Conservation (phyloP, 2,797 vertebrate species). For the Tachyglossus aculeatus region DNA sequence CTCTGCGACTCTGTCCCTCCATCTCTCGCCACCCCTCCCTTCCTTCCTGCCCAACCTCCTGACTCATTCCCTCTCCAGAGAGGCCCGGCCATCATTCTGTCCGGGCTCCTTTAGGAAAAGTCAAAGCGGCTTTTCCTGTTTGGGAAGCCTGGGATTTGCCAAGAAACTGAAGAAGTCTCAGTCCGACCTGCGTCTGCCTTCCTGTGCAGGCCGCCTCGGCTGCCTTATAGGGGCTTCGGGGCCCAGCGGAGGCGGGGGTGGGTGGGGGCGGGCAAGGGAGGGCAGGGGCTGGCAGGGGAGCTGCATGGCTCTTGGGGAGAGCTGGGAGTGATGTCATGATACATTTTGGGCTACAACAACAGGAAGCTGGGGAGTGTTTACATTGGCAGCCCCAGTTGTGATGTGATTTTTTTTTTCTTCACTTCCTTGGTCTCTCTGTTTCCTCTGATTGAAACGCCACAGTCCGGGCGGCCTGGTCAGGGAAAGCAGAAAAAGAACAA, state of each 20-base stretch:
- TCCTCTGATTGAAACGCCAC: slow-evolving; percentile 79
- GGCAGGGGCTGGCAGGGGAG: neutral
- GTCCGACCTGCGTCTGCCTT: slow-evolving; percentile 37
- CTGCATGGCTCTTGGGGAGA: slow-evolving; percentile 56
- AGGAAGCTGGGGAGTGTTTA: slow-evolving; percentile 82
- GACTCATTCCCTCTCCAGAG: neutral
- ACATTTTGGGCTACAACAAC: slow-evolving; percentile 81
- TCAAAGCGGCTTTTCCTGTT: slow-evolving; percentile 71
- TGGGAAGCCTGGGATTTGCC: slow-evolving; percentile 62
- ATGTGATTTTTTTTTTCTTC: slow-evolving; percentile 71
- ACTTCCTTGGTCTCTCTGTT: slow-evolving; percentile 78
- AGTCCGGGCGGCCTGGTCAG: slow-evolving; percentile 47
- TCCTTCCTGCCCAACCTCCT: neutral
- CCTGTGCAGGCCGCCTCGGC: slow-evolving; percentile 35
- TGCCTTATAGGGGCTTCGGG: slow-evolving; percentile 77
- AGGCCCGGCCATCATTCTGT: too few relatives aligned
- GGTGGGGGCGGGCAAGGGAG: slow-evolving; percentile 49
- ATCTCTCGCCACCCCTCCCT: neutral
- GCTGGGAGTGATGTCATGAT: slow-evolving; percentile 76
- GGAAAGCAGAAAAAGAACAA: slow-evolving; percentile 51
- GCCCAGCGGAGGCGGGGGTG: slow-evolving; percentile 37
- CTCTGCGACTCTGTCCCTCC: neutral
- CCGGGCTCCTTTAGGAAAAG: slow-evolving; percentile 68
- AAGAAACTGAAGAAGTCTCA: slow-evolving; percentile 56
- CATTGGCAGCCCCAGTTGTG: slow-evolving; percentile 70